A percentile compares a stretch with the other conserved stretches of the same genome.
Conservation (phyloP, 2,797 vertebrate species). For the Lepus oiostolus region DNA sequence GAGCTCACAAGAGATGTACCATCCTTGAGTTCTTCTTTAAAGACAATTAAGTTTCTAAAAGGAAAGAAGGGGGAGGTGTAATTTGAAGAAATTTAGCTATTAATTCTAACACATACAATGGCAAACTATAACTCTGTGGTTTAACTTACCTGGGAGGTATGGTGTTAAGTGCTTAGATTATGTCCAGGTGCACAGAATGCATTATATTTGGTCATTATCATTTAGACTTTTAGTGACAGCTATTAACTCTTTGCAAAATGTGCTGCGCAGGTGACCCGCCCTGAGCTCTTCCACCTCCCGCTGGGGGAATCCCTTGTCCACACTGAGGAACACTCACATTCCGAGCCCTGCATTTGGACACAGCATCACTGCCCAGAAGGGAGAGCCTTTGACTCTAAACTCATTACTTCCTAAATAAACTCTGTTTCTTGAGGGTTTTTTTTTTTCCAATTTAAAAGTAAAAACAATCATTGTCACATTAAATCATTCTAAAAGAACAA, state of each 20-base stretch:
- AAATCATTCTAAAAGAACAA: not conserved
- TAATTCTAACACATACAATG: not conserved
- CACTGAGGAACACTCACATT: not conserved
- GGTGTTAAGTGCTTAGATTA: not conserved
- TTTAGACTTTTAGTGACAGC: not conserved
- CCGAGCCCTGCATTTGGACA: not conserved
- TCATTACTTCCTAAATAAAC: not conserved
- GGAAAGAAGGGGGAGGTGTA: not conserved
- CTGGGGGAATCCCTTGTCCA: no score
- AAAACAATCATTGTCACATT: not conserved
- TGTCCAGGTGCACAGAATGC: not conserved
- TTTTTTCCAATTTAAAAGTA: not conserved
- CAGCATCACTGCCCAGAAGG: not conserved
- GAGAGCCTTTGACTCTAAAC: not conserved
- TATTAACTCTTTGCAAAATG: not conserved
- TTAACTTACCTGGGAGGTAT: not conserved
- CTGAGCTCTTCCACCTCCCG: not conserved
- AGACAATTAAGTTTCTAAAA: no score
- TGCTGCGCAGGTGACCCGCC: not conserved
- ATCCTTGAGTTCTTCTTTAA: no score
- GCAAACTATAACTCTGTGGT: not conserved
- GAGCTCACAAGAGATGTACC: no score
- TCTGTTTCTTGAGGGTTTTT: not conserved
- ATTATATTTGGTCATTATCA: not conserved
- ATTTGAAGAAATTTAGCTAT: not conserved